Evolutionary conservation across 2,113 vertebrate genomes (phyloP), one percentile per base, ranked within the genome.

Genomic region (Macroglossus sobrinus): DNA sequence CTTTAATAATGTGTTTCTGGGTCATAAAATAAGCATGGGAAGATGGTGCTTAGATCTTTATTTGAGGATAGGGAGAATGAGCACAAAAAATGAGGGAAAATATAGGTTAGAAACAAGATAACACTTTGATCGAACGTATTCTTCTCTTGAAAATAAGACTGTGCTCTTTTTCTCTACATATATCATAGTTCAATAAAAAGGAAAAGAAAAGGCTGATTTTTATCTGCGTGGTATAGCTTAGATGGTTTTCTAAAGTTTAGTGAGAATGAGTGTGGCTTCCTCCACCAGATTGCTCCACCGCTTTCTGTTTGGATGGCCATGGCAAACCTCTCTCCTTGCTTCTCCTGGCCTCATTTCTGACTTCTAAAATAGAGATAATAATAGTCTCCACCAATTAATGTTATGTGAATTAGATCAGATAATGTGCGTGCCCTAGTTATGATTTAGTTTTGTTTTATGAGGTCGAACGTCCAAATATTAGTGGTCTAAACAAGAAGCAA

Each of bases 381-480:
- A 87, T 9, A 80, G 57, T 63, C 21, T 13, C 79, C 57, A 63
- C 38, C 16, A 81, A 63, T 28, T 43, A 63, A 14, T 38, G 13
- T 59, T 71, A 81, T 3, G n/a, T 47, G 40, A 18, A 55, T 50
- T 84, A 78, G n/a, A 53, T 72, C 72, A 93, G 22, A 91, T 85
- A 85, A 38, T 0, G 0, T 63, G 12, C 19, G 22, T 74, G 35
- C 71, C 55, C 11, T 63, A 64, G 53, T 79, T 74, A 28, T 50
- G 21, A 79, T 84, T 64, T 78, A 24, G 2, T 75, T 97, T 93
- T 81, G 22, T 47, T 88, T 93, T 95, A 71, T 95, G 91, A 96
- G 57, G 16, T 7, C 55, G 24, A 91, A 66, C 8, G 75, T 74
- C 19, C 33, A 94, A 80, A 64, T 63, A 50, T 80, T 47, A 63